phyloP scores from a whole-genome alignment of 1,140 invertebrate species.

The Habropoda laboriosa region DNA sequence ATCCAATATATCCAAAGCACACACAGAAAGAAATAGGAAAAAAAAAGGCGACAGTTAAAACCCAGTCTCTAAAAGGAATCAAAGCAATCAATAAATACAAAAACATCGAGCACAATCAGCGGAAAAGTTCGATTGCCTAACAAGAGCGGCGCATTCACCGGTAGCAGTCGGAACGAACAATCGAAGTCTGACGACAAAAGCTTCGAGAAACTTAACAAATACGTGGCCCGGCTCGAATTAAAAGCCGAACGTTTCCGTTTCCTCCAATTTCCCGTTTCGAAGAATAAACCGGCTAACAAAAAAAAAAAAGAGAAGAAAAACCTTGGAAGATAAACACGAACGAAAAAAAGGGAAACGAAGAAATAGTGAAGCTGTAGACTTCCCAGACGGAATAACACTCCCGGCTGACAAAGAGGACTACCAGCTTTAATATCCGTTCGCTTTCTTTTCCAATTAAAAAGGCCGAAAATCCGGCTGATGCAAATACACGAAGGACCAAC shows the following conservation, averaged over 20 bases:
- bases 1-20: too few relatives aligned
- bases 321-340: background rate
- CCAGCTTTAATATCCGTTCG: slow-evolving; percentile 32
- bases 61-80: too few relatives aligned
- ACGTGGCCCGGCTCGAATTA: background rate
- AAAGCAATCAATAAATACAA: too few relatives aligned
- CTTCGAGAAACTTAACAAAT: background rate
- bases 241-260: slow-evolving; percentile 3
- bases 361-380: background rate
- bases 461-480: slow-evolving; percentile 14
- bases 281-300: background rate
- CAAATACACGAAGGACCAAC: background rate
- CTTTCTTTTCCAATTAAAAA: slow-evolving; percentile 46
- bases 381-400: slow-evolving; percentile 21
- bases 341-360: background rate
- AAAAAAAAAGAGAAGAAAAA: background rate
- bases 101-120: background rate
- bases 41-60: too few relatives aligned
- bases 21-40: too few relatives aligned
- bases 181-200: background rate
- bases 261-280: background rate
- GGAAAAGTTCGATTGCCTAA: too few relatives aligned
- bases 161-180: background rate
- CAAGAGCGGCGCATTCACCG: background rate
- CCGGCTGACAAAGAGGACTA: slow-evolving; percentile 21